Percentiles rank a stretch among this genome's conserved stretches.
phyloP scores from a whole-genome alignment of 2,797 vertebrate genomes.

The Neosilurus mollespiculum region DNA sequence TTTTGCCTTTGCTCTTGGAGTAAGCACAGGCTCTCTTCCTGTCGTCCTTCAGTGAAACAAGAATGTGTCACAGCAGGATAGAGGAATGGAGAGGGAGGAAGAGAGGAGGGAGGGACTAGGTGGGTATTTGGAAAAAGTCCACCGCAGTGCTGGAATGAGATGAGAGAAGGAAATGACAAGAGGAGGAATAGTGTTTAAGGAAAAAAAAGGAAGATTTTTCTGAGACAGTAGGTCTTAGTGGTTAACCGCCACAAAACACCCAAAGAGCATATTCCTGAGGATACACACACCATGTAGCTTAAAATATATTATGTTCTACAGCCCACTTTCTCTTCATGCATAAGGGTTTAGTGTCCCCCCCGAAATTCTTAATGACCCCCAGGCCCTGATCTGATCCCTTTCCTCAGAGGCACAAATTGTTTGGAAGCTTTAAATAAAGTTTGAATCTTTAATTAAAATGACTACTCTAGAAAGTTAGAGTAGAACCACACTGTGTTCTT shows the following conservation, averaged over 20 bases:
- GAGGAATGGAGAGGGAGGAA: conserved; percentile 42
- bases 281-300: not conserved
- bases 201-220: conserved; percentile 46
- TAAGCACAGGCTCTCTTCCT: conserved; percentile 48
- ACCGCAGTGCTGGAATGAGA: conserved; percentile 31
- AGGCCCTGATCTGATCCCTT: conserved; percentile 12
- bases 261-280: conserved; percentile 26
- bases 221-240: not conserved
- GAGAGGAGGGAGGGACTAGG: conserved; percentile 19
- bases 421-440: not conserved
- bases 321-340: conserved; percentile 42
- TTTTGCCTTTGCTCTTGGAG: conserved; percentile 32
- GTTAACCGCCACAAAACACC: conserved; percentile 52
- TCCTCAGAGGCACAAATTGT: not conserved
- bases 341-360: conserved; percentile 13
- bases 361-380: conserved; percentile 12
- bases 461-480: not conserved
- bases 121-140: conserved; percentile 55
- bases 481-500: not conserved
- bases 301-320: conserved; percentile 59
- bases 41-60: conserved; percentile 38
- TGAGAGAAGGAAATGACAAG: conserved; percentile 46
- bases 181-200: conserved; percentile 54
- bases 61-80: conserved; percentile 58
- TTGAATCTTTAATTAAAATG: not conserved